Conservation (phyloP, 2,888 invertebrate species). For the Spialia ferax region DNA sequence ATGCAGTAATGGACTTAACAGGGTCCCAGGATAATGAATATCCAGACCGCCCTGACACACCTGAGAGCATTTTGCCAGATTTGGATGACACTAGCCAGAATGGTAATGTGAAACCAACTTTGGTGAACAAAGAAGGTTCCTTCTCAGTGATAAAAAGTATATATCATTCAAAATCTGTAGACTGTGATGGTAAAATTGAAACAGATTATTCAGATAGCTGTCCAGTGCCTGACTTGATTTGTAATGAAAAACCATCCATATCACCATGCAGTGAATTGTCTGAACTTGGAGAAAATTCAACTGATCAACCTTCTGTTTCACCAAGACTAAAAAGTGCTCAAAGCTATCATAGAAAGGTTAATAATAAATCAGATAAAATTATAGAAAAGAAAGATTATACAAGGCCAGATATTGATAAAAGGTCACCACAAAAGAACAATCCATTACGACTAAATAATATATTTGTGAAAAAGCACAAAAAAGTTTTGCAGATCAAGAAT, state of each 20-base stretch:
- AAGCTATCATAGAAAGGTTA: constrained; percentile 50
- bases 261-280: constrained; percentile 82
- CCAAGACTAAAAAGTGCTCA: constrained; percentile 58
- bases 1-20: constrained; percentile 79
- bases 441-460: constrained; percentile 74
- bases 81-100: constrained; percentile 73
- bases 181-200: constrained; percentile 69
- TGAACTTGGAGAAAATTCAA: constrained; percentile 77
- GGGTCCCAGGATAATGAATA: constrained; percentile 69
- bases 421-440: constrained; percentile 54
- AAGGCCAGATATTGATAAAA: constrained; percentile 47
- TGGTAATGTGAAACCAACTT: constrained; percentile 59
- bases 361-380: constrained; percentile 48
- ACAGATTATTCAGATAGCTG: constrained; percentile 77
- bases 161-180: constrained; percentile 60
- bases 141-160: constrained; percentile 81
- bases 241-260: constrained; percentile 83
- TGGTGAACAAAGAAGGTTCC: constrained; percentile 63
- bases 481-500: constrained; percentile 79
- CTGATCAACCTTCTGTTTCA: constrained; percentile 61
- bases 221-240: constrained; percentile 80
- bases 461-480: constrained; percentile 78
- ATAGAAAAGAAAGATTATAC: not conserved
- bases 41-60: constrained; percentile 58
- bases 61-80: constrained; percentile 77